Evolutionary conservation across 1,140 invertebrate genomes (phyloP), one percentile per base, ranked within the genome.

Genomic region (Zaprionus lachaisei): DNA sequence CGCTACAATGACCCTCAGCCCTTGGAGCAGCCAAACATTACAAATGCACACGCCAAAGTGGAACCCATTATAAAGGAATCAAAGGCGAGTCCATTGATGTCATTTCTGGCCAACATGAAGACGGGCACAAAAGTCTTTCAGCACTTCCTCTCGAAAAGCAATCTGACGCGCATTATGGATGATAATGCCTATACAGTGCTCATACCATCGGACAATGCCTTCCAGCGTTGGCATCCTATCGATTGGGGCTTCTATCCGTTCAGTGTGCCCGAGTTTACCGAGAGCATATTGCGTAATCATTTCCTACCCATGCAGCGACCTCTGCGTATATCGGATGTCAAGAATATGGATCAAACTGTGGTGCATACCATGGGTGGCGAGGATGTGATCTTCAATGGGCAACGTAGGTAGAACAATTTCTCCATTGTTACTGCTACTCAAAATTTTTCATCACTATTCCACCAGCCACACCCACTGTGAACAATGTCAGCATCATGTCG

Each of bases 191-290:
- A 95, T 77, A 95, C 95, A 9, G 94, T 95, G 9, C 93, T 95
- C 68, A 94, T 95, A 70, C 95, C 95, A 6, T 94, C 94, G 15
- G 95, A 95, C 90, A 93, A 94, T 78, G 95, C 95, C 58, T 95
- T 95, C 85, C 95, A 95, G 80, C 90, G 94, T 66, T 95, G 95
- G 94, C 95, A 95, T 91, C 95, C 95, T 44, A 95, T 95, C 71
- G 95, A 95, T 91, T 95, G 95, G 95, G 95, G 95, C 38, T 95
- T 95, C 92, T 95, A 95, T 90, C 95, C 95, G 5, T 95, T 95
- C 86, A 94, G 94, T 74, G 95, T 95, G 37, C 94, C 94, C 12
- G 94, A 95, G 81, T 95, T 95, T 79, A 95, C 95, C 9, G 94
- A 95, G 81, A 94, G 93, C 66, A 93, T 95, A 54, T 93, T 95